Percentiles rank a stretch among this genome's conserved stretches.
Evolutionary conservation across 2,113 vertebrate genomes (phyloP).

Genomic region (Cariama cristata): DNA sequence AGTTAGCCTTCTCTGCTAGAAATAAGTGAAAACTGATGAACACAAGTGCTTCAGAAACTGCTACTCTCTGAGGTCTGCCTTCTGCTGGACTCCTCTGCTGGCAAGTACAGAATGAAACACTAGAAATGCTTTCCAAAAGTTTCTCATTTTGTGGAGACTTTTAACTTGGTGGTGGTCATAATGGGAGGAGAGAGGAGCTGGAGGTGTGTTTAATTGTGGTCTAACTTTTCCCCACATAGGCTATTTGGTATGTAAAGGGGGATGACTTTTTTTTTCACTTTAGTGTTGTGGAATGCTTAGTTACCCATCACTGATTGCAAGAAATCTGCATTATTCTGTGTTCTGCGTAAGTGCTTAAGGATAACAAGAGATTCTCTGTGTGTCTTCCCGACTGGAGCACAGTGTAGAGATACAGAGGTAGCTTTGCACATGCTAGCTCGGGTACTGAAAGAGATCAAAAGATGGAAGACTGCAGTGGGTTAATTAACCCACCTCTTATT

Average conservation of each 20-base stretch:
- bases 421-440: not conserved
- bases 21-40: slow-evolving; percentile 10
- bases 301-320: not conserved
- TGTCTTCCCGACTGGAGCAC: not conserved
- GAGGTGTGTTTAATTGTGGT: not conserved
- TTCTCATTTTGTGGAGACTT: not conserved
- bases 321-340: not conserved
- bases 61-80: not conserved
- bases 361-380: not conserved
- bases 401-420: not conserved
- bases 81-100: not conserved
- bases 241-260: not conserved
- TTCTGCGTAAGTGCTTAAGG: not conserved
- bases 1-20: not conserved
- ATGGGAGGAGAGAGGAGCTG: not conserved
- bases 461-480: not conserved
- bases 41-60: not conserved
- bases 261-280: not conserved
- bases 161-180: not conserved
- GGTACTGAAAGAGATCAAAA: not conserved
- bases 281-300: not conserved
- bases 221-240: not conserved
- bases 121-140: not conserved
- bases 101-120: not conserved
- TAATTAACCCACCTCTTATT: not conserved